A percentile compares a stretch with the other conserved stretches of the same genome.
These are phyloP conservation scores for Drosophila repletoides DNA, from an alignment of 1,140 invertebrate genomes.

Conservation along the genomic window DNA sequence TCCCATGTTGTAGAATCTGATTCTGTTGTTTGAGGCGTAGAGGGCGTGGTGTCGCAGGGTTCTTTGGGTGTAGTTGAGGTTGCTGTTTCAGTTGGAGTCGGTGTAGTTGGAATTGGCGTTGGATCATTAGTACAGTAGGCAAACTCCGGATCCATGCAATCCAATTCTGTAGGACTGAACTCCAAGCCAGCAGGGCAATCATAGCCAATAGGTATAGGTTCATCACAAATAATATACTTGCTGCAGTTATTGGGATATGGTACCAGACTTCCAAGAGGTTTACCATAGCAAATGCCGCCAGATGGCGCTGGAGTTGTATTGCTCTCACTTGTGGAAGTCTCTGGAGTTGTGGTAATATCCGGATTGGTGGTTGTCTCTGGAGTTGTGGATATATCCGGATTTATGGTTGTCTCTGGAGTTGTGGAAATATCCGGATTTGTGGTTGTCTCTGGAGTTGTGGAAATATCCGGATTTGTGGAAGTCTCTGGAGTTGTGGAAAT, in stretches of 20 bases:
- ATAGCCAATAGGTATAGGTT: conserved; percentile 61
- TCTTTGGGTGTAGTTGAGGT: conserved; percentile 14
- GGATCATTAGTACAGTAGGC: conserved; percentile 42
- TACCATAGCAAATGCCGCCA: conserved; percentile 49
- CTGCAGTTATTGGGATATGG: conserved; percentile 67
- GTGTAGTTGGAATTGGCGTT: conserved; percentile 14
- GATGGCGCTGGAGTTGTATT: conserved; percentile 29
- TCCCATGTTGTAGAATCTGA: conserved; percentile 1
- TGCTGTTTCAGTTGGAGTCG: conserved; percentile 2
- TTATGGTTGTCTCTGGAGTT: background rate
- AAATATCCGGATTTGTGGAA: conserved; percentile 16
- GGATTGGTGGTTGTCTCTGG: background rate
- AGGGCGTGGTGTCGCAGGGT: background rate
- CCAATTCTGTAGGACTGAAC: conserved; percentile 53
- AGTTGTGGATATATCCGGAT: conserved; percentile 1
- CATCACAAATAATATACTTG: conserved; percentile 59
- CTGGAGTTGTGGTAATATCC: conserved; percentile 3
- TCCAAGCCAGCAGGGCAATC: conserved; percentile 57
- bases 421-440: background rate
- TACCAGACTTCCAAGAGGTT: conserved; percentile 30
- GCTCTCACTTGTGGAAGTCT: background rate
- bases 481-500: conserved; percentile 15
- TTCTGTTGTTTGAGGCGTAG: conserved; percentile 1
- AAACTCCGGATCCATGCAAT: conserved; percentile 55
- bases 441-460: background rate